phyloP scores from a whole-genome alignment of 1,140 invertebrate species.

The Drosophila novamexicana region DNA sequence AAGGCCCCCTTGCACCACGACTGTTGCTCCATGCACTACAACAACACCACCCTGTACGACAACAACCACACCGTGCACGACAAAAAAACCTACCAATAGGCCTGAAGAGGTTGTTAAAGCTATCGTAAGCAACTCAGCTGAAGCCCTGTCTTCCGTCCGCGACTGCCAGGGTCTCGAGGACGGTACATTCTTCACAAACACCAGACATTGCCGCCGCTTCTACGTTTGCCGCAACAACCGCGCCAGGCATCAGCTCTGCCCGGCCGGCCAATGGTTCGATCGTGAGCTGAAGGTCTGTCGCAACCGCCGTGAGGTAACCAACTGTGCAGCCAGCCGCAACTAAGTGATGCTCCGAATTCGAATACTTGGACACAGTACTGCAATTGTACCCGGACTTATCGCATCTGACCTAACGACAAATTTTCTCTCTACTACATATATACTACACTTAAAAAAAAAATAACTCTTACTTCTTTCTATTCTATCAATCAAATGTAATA shows the following conservation, averaged over 20 bases:
- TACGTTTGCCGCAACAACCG: constrained; percentile 52
- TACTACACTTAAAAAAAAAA: constrained; percentile 23
- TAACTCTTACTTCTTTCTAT: background rate
- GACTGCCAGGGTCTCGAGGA: constrained; percentile 51
- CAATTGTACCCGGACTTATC: constrained; percentile 17
- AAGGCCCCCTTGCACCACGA: constrained; percentile 7
- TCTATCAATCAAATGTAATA: constrained; percentile 40
- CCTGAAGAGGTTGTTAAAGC: background rate
- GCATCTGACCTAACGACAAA: background rate
- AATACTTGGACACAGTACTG: background rate
- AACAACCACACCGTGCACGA: constrained; percentile 5
- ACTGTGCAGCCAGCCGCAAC: constrained; percentile 31
- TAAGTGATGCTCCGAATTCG: background rate
- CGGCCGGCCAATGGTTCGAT: constrained; percentile 53
- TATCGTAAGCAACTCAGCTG: constrained; percentile 6
- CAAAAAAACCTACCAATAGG: background rate
- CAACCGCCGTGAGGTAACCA: constrained; percentile 27
- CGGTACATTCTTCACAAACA: constrained; percentile 40
- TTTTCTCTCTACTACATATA: background rate
- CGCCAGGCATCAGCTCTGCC: constrained; percentile 42
- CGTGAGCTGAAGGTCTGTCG: constrained; percentile 42
- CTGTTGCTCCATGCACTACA: constrained; percentile 1
- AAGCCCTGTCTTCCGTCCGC: constrained; percentile 2
- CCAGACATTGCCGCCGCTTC: constrained; percentile 54
- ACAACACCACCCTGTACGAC: constrained; percentile 23